Evolutionary conservation across 2,113 vertebrate genomes (phyloP), one percentile per base, ranked within the genome.

Genomic region (Sceloporus tristichus): DNA sequence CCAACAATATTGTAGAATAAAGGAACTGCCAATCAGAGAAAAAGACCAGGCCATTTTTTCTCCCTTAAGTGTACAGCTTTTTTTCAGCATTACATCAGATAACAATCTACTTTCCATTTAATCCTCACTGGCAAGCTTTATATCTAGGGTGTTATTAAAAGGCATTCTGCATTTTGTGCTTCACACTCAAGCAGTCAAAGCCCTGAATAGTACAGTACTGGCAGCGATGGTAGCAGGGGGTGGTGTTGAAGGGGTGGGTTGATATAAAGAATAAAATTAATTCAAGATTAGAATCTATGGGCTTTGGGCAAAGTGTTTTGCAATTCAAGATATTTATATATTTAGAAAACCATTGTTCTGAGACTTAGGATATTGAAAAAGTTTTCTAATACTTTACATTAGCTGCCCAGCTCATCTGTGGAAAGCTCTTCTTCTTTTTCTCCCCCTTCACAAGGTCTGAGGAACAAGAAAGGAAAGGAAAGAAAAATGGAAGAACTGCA

Each of bases 21-120:
- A 93, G 90, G 65, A 85, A 73, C 42, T 91, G 84, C 66, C 90
- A 83, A 59, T 90, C 59, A 91, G 40, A 85, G 27, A 85, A 88
- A 82, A 90, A 91, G 34, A 76, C 65, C 73, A 86, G 78, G 54
- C 76, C 7, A 91, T n/a, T 87, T 1, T 11, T 84, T 82, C 6
- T 73, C 8, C 62, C 29, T 82, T 92, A 90, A 89, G 77, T 73
- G 40, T 2, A 56, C 59, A 65, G n/a, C 1, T 90, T 90, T 48
- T 53, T n/a, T 86, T 91, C 79, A 68, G 29, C 88, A 84, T 92
- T 89, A 93, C 66, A 94, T 87, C 5, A 82, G 73, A 85, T 25
- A 91, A 90, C 10, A 40, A 76, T 38, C 2, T 38, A 48, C 6
- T 73, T 89, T 92, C 79, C 68, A 82, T 86, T 92, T 85, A 85